Conservation (phyloP, 2,888 invertebrate genomes). For the Scaeva pyrastri region DNA sequence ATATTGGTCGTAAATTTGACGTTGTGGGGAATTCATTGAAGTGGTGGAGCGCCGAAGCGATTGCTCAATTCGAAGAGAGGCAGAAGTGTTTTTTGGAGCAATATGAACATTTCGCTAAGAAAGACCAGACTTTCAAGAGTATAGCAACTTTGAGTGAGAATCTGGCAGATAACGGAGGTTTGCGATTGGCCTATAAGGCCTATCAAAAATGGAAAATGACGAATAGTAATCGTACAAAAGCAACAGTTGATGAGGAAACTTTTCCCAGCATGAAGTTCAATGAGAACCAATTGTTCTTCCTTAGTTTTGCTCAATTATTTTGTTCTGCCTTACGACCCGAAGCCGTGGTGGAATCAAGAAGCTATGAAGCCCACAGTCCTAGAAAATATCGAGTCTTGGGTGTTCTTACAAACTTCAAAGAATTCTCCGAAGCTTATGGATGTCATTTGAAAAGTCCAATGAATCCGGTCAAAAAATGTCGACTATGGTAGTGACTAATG, state of each 20-base stretch:
- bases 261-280: constrained; percentile 67
- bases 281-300: constrained; percentile 76
- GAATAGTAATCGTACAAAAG: constrained; percentile 31
- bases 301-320: constrained; percentile 77
- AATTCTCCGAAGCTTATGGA: constrained; percentile 70
- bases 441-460: constrained; percentile 65
- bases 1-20: constrained; percentile 75
- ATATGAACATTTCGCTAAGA: constrained; percentile 71
- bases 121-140: constrained; percentile 70
- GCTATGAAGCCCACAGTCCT: constrained; percentile 72
- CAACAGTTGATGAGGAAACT: constrained; percentile 23
- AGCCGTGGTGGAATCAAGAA: constrained; percentile 52
- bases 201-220: constrained; percentile 74
- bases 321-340: constrained; percentile 73
- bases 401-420: constrained; percentile 66
- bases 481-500: constrained; percentile 50
- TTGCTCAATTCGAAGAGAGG: constrained; percentile 63
- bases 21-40: constrained; percentile 65
- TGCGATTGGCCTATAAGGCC: constrained; percentile 74
- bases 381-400: constrained; percentile 74
- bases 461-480: constrained; percentile 62
- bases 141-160: constrained; percentile 72
- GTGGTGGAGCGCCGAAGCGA: constrained; percentile 76
- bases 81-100: constrained; percentile 75
- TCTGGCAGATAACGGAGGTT: constrained; percentile 77